phyloP scores from a whole-genome alignment of 2,888 invertebrate species.

The Yponomeuta sedellus region DNA sequence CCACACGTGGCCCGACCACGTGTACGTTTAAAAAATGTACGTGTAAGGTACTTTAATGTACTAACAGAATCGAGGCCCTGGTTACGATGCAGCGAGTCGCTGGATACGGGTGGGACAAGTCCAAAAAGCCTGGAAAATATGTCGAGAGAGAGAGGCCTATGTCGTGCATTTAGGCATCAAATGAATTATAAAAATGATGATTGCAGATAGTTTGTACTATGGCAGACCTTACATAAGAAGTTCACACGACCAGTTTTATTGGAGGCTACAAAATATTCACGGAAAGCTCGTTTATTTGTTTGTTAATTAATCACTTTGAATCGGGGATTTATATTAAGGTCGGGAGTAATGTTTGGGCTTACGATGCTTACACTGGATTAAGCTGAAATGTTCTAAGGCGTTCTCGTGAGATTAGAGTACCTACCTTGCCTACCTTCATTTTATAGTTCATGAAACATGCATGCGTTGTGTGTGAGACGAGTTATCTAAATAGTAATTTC shows the following conservation, averaged over 20 bases:
- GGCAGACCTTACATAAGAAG: neutral
- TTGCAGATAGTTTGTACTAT: neutral
- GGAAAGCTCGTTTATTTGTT: slow-evolving; percentile 1
- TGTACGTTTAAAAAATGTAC: too few species aligned
- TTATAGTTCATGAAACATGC: neutral
- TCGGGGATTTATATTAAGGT: slow-evolving; percentile 3
- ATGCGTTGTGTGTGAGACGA: too few species aligned
- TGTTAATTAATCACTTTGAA: slow-evolving; percentile 9
- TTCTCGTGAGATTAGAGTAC: neutral
- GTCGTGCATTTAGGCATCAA: too few species aligned
- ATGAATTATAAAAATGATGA: too few species aligned
- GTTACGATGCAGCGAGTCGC: too few species aligned
- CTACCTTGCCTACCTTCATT: neutral
- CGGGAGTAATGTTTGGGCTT: neutral
- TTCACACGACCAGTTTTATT: neutral
- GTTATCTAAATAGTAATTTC: too few species aligned
- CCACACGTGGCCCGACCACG: too few species aligned
- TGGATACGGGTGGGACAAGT: too few species aligned
- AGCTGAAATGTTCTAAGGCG: neutral
- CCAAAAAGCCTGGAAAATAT: too few species aligned
- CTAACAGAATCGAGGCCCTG: too few species aligned
- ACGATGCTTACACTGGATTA: neutral
- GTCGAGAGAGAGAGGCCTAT: too few species aligned
- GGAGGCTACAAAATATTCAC: neutral
- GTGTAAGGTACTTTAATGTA: too few species aligned